Base-by-base conservation (phyloP, 2,797 vertebrate genomes). In the Loris lydekkerianus region DNA sequence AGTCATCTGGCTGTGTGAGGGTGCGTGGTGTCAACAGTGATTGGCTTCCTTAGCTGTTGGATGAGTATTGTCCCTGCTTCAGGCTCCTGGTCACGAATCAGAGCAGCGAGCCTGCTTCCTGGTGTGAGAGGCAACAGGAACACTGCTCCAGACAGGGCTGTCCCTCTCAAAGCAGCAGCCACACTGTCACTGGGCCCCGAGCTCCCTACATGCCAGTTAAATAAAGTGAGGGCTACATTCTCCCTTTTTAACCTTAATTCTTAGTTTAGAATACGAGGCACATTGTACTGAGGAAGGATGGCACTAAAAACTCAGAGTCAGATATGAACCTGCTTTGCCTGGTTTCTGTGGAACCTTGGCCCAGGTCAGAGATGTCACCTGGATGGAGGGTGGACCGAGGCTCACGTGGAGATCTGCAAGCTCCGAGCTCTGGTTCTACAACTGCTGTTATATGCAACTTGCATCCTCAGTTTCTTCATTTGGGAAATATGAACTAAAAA, bases 301-400 rank as follows among this genome's bases (percentile, higher is more conserved):
- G 25, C 8, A 9, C 2, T 20, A 18, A 67, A 15, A n/a, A 43
- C 23, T 11, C 43, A 37, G 65, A 7, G 34, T 9, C 7, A 18
- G 7, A 20, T 5, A 3, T n/a, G 83, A 46, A 4, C 46, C 25
- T 13, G 2, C 34, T 3, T 8, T 31, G 58, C 56, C 5, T 3
- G 1, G 2, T 1, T 10, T 31, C 18, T 18, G 65, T 1, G 3
- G 65, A 29, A 18, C 4, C 3, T 21, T 11, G 13, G 23, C 18
- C 0, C 9, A 31, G 3, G 61, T 7, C 20, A 29, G 29, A 11
- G 4, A 10, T 29, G 4, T 27, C 63, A 17, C 3, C 31, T 11
- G 17, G 15, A 10, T 0, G 1, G 3, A 31, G 18, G 27, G 73
- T 9, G 0, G 20, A 21, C 15, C 5, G 3, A 4, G 27, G 53